Conservation (phyloP, 2,888 invertebrate genomes). For the Alloplasta piceator region DNA sequence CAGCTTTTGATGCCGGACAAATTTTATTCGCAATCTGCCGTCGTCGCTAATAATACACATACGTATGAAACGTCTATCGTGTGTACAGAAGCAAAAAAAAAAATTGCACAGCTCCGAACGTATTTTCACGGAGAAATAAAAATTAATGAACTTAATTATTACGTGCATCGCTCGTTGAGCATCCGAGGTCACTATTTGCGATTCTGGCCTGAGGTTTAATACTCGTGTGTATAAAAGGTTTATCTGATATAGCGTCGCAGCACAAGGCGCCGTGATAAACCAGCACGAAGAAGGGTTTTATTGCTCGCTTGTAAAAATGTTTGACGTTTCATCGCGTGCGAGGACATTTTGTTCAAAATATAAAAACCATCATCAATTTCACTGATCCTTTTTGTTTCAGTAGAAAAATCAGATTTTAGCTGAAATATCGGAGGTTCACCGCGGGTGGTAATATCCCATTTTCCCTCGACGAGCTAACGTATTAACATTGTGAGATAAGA, state of each 20-base stretch:
- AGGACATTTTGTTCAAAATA: too few species aligned
- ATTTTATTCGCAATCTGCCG: constrained; percentile 41
- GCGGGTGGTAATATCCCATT: too few species aligned
- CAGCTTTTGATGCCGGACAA: constrained; percentile 38
- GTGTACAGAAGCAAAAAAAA: constrained; percentile 15
- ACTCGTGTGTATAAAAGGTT: background rate
- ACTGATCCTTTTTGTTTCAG: too few species aligned
- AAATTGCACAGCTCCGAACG: constrained; percentile 14
- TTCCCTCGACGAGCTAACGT: too few species aligned
- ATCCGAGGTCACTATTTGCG: constrained; percentile 61
- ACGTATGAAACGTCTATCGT: background rate
- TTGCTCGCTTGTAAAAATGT: constrained; percentile 36
- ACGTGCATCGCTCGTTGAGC: constrained; percentile 67
- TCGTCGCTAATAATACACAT: constrained; percentile 24
- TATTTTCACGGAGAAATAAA: constrained; percentile 68
- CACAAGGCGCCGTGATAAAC: constrained; percentile 44
- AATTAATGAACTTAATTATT: constrained; percentile 72
- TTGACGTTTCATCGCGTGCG: background rate
- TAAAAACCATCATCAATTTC: too few species aligned
- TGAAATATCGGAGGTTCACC: too few species aligned
- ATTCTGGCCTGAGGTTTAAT: constrained; percentile 49
- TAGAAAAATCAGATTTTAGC: too few species aligned
- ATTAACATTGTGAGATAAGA: background rate
- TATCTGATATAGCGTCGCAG: constrained; percentile 18
- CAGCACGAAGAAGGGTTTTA: constrained; percentile 11